Conservation (phyloP, 2,797 vertebrate genomes). For the Falco concolor region DNA sequence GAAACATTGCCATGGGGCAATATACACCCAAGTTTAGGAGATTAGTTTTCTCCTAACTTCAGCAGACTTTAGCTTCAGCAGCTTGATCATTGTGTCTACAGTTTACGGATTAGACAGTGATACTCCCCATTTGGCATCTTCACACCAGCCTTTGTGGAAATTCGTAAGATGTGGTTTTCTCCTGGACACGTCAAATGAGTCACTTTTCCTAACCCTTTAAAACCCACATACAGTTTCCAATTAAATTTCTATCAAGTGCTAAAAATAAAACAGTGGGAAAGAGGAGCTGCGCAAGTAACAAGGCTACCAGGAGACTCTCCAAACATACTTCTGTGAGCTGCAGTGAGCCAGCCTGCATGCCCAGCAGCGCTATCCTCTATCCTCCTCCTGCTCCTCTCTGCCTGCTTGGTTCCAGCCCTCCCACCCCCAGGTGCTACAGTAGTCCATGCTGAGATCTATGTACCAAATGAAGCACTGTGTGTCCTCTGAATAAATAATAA, state of each 20-base stretch:
- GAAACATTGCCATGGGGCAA: background rate
- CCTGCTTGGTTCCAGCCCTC: background rate
- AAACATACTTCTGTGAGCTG: background rate
- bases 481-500: background rate
- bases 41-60: background rate
- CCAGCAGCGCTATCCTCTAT: background rate
- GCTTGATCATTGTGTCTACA: background rate
- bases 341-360: background rate
- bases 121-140: background rate
- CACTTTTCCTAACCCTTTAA: background rate
- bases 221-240: background rate
- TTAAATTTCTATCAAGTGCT: background rate
- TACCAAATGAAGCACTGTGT: background rate
- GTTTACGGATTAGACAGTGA: background rate
- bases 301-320: background rate
- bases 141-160: background rate
- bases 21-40: background rate
- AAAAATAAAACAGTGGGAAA: background rate
- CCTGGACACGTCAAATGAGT: background rate
- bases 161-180: accelerated
- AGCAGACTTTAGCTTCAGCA: background rate
- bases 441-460: background rate
- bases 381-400: background rate
- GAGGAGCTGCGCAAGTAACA: background rate
- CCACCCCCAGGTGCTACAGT: background rate